Conservation (phyloP, 64 coral and sea anemone genomes). For the Astreopora myriophthalma region DNA sequence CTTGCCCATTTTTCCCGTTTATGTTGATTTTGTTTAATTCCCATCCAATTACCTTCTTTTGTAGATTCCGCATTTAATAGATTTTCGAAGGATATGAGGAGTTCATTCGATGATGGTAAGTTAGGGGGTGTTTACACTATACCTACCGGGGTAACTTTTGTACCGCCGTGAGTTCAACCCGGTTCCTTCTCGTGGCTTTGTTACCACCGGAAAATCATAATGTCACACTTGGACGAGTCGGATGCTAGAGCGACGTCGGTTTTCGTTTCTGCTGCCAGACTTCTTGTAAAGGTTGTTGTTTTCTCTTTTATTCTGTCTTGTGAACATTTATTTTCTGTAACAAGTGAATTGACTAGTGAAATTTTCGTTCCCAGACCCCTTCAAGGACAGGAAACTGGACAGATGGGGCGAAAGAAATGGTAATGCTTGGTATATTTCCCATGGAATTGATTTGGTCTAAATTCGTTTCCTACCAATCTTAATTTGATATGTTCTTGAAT, state of each 20-base stretch:
- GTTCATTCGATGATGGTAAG: constrained; percentile 21
- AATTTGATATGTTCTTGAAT: background rate
- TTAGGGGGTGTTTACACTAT: too few relatives aligned
- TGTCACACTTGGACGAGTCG: too few relatives aligned
- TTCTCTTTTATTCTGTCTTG: too few relatives aligned
- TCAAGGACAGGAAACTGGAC: constrained; percentile 3
- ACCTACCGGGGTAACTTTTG: too few relatives aligned
- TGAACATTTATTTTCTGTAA: too few relatives aligned
- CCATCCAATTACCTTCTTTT: background rate
- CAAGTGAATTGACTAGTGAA: too few relatives aligned
- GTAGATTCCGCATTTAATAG: background rate
- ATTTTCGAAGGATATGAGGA: constrained; percentile 24
- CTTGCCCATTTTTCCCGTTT: background rate
- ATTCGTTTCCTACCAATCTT: background rate
- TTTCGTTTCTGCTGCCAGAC: too few relatives aligned
- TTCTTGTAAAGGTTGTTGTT: too few relatives aligned
- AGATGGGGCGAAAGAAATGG: constrained; percentile 27
- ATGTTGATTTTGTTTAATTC: background rate
- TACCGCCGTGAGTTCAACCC: too few relatives aligned
- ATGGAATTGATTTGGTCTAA: background rate
- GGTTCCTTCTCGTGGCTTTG: too few relatives aligned
- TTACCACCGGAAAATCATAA: too few relatives aligned
- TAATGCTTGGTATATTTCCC: background rate
- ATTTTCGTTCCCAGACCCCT: constrained; percentile 9
- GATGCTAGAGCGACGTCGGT: too few relatives aligned